These are phyloP conservation scores for Pseudomyrmex dendroicus DNA, from an alignment of 1,140 invertebrate genomes.

Conservation along the genomic window DNA sequence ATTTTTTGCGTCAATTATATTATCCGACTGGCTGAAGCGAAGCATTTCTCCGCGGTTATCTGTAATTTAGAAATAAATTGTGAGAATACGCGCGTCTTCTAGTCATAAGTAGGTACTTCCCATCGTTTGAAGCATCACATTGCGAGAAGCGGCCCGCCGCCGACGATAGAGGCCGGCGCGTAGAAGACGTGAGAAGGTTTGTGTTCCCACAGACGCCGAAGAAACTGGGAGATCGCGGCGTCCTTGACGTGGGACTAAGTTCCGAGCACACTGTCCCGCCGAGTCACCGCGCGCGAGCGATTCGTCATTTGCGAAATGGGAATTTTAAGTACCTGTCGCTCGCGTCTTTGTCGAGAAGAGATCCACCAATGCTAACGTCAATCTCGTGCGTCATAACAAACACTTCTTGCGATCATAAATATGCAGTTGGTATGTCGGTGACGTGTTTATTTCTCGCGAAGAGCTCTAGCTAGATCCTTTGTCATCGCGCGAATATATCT, in stretches of 20 bases:
- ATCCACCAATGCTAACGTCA: neutral
- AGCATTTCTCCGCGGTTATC: constrained; percentile 30
- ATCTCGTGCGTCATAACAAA: neutral
- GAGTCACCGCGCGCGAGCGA: constrained; percentile 15
- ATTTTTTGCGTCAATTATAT: constrained; percentile 7
- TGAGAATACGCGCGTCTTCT: constrained; percentile 37
- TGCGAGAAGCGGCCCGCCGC: constrained; percentile 45
- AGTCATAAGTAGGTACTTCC: constrained; percentile 62
- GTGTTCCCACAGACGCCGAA: constrained; percentile 80
- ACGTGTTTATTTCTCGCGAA: neutral
- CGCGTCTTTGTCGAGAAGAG: neutral
- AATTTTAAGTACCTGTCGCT: constrained; percentile 48
- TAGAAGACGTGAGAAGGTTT: constrained; percentile 78
- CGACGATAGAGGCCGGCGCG: constrained; percentile 49
- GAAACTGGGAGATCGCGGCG: constrained; percentile 69
- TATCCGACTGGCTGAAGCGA: neutral
- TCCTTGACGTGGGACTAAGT: constrained; percentile 71
- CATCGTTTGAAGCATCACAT: constrained; percentile 49
- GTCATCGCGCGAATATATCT: neutral
- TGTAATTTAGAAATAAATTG: constrained; percentile 54
- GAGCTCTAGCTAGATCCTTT: neutral
- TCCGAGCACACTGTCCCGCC: constrained; percentile 5
- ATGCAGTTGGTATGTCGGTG: neutral
- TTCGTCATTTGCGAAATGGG: constrained; percentile 52
- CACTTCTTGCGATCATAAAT: constrained; percentile 13